Conservation (phyloP, 1,140 invertebrate species). For the Trinorchestia longiramus region DNA sequence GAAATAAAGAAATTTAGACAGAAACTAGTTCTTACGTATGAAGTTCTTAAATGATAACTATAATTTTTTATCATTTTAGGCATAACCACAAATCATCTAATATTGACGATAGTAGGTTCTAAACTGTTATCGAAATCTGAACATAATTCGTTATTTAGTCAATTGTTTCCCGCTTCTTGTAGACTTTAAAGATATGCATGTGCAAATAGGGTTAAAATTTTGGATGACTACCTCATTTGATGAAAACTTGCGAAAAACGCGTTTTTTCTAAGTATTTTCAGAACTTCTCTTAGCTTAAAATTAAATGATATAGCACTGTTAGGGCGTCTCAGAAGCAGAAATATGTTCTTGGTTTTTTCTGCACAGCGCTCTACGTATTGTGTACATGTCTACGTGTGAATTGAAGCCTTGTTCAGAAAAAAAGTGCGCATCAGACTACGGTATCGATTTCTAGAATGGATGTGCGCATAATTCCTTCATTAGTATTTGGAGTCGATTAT, state of each 20-base stretch:
- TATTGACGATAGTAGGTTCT: not conserved
- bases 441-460: constrained; percentile 9
- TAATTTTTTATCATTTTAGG: not conserved
- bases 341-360: not conserved
- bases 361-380: not conserved
- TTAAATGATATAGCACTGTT: not conserved
- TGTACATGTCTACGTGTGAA: no score
- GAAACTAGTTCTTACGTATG: not conserved
- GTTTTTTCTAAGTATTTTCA: not conserved
- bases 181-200: not conserved
- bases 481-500: constrained; percentile 39
- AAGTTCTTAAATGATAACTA: not conserved
- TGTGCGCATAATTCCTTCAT: constrained; percentile 40
- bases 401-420: not conserved
- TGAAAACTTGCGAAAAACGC: not conserved
- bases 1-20: no score
- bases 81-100: not conserved
- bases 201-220: not conserved
- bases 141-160: not conserved
- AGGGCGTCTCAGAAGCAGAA: not conserved
- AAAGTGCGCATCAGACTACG: not conserved
- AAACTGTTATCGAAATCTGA: not conserved
- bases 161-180: not conserved
- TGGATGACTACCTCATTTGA: not conserved
- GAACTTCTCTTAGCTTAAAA: not conserved